Conservation (phyloP, 2,113 vertebrate genomes). For the Syngnathus typhle region DNA sequence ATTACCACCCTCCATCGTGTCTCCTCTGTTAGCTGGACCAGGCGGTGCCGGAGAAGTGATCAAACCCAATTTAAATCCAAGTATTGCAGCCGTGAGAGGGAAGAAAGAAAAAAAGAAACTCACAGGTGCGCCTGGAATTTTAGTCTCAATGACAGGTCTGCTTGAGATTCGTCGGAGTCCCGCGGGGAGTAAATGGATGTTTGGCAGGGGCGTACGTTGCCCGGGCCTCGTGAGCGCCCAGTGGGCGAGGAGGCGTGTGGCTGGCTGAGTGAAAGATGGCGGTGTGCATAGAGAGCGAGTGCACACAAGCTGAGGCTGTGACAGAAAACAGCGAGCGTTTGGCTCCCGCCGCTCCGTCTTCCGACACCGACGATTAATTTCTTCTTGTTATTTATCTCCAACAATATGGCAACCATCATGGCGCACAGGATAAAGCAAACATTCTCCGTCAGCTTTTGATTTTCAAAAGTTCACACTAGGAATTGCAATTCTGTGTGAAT, state of each 20-base stretch:
- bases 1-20: conserved; percentile 64
- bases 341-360: conserved; percentile 52
- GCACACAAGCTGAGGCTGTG: conserved; percentile 59
- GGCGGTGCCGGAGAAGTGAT: conserved; percentile 65
- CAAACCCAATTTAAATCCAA: conserved; percentile 68
- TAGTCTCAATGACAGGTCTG: conserved; percentile 41
- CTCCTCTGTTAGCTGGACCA: conserved; percentile 54
- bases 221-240: conserved; percentile 53
- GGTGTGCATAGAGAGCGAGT: conserved; percentile 41
- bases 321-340: conserved; percentile 61
- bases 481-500: not conserved
- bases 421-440: not conserved
- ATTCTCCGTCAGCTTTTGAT: not conserved
- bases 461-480: not conserved
- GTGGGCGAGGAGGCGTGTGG: conserved; percentile 51
- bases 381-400: conserved; percentile 48
- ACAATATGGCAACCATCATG: conserved; percentile 15
- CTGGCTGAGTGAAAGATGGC: conserved; percentile 65
- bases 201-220: conserved; percentile 44
- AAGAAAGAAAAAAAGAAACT: conserved; percentile 21
- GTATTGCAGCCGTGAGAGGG: conserved; percentile 43
- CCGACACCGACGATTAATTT: conserved; percentile 54
- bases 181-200: conserved; percentile 62
- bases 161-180: conserved; percentile 38
- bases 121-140: conserved; percentile 20